Conservation (phyloP, 2,797 vertebrate species). For the Pipistrellus pygmaeus region DNA sequence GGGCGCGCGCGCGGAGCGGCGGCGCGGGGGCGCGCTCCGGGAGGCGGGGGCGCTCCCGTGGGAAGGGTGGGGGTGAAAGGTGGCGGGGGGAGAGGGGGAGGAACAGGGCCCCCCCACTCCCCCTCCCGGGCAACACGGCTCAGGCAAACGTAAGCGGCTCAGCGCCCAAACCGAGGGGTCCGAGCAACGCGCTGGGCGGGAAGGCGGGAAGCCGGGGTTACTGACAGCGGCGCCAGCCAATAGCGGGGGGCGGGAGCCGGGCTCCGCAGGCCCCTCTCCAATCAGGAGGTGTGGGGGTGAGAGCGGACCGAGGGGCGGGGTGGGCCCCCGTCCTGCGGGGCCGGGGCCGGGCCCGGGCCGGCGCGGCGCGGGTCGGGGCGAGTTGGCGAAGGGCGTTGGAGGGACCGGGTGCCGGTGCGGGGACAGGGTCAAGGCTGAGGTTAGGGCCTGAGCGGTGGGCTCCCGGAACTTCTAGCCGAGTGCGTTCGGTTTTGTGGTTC, state of each 20-base stretch:
- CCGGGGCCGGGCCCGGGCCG: neutral
- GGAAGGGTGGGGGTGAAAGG: constrained; percentile 81
- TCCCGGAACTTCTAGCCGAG: neutral
- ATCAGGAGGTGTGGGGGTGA: constrained; percentile 45
- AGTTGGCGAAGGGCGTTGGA: constrained; percentile 56
- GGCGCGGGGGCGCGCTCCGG: constrained; percentile 32
- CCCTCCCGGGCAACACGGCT: constrained; percentile 66
- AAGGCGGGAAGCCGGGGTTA: constrained; percentile 75
- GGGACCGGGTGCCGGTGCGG: constrained; percentile 16
- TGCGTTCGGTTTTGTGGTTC: neutral
- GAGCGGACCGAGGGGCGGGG: constrained; percentile 22
- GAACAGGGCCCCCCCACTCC: neutral
- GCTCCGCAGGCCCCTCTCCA: constrained; percentile 61
- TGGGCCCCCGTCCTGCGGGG: constrained; percentile 16
- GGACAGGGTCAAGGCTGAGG: neutral
- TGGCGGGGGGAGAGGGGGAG: constrained; percentile 47
- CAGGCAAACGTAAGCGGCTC: constrained; percentile 72
- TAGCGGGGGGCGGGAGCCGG: constrained; percentile 6
- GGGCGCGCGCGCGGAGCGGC: neutral
- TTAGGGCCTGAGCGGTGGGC: neutral
- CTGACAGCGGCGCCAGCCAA: constrained; percentile 73
- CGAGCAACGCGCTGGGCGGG: constrained; percentile 69
- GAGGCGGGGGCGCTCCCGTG: constrained; percentile 1
- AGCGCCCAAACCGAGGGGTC: constrained; percentile 74
- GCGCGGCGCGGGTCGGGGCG: neutral